Percentiles rank a stretch among this genome's conserved stretches.
Evolutionary conservation across 1,140 invertebrate species (phyloP).

Genomic region (Palaemon carinicauda): DNA sequence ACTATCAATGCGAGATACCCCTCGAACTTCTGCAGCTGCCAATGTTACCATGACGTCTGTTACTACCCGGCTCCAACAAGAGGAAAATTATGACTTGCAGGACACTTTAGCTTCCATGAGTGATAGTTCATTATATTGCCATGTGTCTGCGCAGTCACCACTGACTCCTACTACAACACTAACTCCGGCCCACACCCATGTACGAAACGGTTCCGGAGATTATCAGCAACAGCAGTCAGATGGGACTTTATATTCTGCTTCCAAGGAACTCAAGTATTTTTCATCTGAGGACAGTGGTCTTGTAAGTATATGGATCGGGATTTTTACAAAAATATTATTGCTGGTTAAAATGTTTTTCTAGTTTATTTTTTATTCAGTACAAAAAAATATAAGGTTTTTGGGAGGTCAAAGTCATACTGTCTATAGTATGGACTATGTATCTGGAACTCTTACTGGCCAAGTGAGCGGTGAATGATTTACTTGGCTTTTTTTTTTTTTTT

Average conservation of each 20-base stretch:
- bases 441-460: too few species aligned
- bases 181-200: conserved; percentile 56
- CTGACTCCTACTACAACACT: conserved; percentile 58
- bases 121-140: conserved; percentile 50
- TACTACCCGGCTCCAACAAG: neutral
- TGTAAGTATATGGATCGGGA: conserved; percentile 26
- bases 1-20: conserved; percentile 61
- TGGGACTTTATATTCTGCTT: conserved; percentile 24
- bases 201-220: conserved; percentile 65
- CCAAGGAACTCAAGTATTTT: conserved; percentile 58
- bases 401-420: too few species aligned
- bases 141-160: conserved; percentile 47
- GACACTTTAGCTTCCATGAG: conserved; percentile 42
- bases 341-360: neutral
- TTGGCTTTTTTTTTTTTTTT: too few species aligned
- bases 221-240: conserved; percentile 63
- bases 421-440: too few species aligned
- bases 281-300: conserved; percentile 61
- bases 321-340: neutral
- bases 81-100: conserved; percentile 35
- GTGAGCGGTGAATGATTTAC: too few species aligned
- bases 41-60: conserved; percentile 45
- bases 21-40: conserved; percentile 64
- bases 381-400: too few species aligned
- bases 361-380: neutral